Conservation (phyloP, 2,888 invertebrate genomes). For the Hypomecis atomaria region DNA sequence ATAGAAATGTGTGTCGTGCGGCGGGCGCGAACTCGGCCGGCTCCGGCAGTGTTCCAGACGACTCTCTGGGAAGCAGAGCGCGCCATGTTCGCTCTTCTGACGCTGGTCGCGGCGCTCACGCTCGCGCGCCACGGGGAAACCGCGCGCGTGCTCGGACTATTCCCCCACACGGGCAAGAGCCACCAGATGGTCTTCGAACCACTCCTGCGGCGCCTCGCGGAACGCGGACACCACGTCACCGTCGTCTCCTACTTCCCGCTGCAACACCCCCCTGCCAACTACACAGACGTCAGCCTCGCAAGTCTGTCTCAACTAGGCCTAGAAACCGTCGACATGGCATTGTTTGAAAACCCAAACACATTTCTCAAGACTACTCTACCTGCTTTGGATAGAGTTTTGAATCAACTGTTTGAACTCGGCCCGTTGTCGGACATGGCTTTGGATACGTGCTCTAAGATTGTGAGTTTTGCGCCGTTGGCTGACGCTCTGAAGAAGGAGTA, state of each 20-base stretch:
- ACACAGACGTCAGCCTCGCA: constrained; percentile 72
- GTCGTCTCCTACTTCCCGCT: constrained; percentile 85
- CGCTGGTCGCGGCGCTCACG: constrained; percentile 51
- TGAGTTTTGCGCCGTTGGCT: constrained; percentile 66
- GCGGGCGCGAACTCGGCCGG: constrained; percentile 4
- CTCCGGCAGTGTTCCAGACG: constrained; percentile 45
- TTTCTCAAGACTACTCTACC: constrained; percentile 44
- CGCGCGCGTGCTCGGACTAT: constrained; percentile 84
- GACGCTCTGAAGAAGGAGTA: constrained; percentile 76
- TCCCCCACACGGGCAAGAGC: constrained; percentile 85
- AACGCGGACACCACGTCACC: constrained; percentile 85
- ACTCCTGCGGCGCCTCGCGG: constrained; percentile 80
- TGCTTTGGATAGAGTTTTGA: constrained; percentile 58
- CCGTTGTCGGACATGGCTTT: constrained; percentile 65
- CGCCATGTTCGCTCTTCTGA: constrained; percentile 60
- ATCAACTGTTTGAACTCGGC: constrained; percentile 58
- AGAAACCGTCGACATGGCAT: constrained; percentile 63
- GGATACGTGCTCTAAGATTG: constrained; percentile 66
- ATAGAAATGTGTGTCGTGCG: constrained; percentile 21
- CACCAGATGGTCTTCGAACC: constrained; percentile 86
- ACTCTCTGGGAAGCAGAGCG: constrained; percentile 46
- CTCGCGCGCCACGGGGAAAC: constrained; percentile 55
- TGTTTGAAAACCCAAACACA: constrained; percentile 56
- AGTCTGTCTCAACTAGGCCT: constrained; percentile 66
- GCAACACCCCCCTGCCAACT: constrained; percentile 73